Conservation (phyloP, 2,113 vertebrate species). For the Anguilla rostrata region DNA sequence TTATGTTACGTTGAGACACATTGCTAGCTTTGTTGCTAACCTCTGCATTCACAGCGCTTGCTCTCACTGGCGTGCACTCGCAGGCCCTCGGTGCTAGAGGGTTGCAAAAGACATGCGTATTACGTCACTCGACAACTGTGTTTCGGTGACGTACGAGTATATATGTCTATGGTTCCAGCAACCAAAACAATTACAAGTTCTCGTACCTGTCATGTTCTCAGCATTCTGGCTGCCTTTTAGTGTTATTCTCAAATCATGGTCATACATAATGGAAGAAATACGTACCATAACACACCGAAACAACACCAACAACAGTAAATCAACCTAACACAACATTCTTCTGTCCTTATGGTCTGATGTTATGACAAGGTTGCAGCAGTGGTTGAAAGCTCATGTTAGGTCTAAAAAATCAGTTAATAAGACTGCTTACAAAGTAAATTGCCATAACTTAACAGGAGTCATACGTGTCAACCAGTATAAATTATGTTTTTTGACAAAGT, state of each 20-base stretch:
- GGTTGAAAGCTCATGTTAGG: too few species aligned
- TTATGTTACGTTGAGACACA: conserved; percentile 64
- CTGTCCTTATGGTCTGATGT: too few species aligned
- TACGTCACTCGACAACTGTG: conserved; percentile 66
- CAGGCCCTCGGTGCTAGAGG: conserved; percentile 60
- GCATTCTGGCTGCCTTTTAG: neutral
- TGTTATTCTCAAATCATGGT: too few species aligned
- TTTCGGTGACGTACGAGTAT: conserved; percentile 49
- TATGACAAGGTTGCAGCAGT: too few species aligned
- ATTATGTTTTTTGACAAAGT: too few species aligned
- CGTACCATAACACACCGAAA: neutral
- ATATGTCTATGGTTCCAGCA: neutral
- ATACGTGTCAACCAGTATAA: too few species aligned
- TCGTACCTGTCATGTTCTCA: neutral
- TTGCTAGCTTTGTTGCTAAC: conserved; percentile 50
- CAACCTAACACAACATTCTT: too few species aligned
- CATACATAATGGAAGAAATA: neutral
- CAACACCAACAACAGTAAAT: too few species aligned
- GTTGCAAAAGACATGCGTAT: conserved; percentile 65
- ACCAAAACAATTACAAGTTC: neutral
- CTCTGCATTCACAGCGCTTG: conserved; percentile 64
- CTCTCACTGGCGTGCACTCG: conserved; percentile 68
- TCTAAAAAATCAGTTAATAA: neutral
- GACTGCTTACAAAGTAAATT: conserved; percentile 1
- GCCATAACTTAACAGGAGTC: too few species aligned